phyloP scores from a whole-genome alignment of 2,797 vertebrate species.

The Menidia menidia region DNA sequence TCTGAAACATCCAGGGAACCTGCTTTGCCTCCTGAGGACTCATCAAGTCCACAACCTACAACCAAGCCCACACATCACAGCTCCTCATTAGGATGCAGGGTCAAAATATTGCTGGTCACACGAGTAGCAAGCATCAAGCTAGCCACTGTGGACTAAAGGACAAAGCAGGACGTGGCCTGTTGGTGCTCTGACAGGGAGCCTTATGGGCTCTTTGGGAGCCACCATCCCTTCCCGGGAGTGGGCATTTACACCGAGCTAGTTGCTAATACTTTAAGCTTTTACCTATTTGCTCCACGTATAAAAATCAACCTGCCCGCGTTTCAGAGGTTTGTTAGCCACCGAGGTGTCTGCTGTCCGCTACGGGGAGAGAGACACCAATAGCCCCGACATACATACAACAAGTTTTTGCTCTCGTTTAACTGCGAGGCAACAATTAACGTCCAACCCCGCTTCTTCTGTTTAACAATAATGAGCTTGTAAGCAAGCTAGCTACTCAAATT shows the following conservation, averaged over 20 bases:
- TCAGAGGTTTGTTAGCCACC: constrained; percentile 56
- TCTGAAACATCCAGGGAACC: constrained; percentile 24
- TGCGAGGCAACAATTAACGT: background rate
- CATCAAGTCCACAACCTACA: constrained; percentile 50
- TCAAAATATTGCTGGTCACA: constrained; percentile 49
- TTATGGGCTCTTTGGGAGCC: background rate
- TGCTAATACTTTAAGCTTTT: constrained; percentile 61
- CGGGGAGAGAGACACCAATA: constrained; percentile 13
- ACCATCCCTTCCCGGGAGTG: constrained; percentile 5
- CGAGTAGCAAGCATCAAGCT: constrained; percentile 46
- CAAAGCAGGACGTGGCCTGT: constrained; percentile 40
- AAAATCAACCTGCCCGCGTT: constrained; percentile 26
- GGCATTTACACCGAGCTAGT: constrained; percentile 38
- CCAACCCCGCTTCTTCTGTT: background rate
- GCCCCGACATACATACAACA: background rate
- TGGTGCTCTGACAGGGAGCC: constrained; percentile 13
- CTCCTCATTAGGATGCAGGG: constrained; percentile 40
- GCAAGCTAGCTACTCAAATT: constrained; percentile 57
- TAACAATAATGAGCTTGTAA: constrained; percentile 44
- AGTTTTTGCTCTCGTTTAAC: background rate
- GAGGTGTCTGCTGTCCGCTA: constrained; percentile 42
- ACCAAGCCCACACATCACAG: constrained; percentile 30
- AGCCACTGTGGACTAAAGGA: constrained; percentile 35
- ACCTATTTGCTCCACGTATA: constrained; percentile 54
- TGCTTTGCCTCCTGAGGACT: constrained; percentile 24